Evolutionary conservation across 2,888 invertebrate species (phyloP), one percentile per base, ranked within the genome.

Genomic region (Leptinotarsa rubiginosa): DNA sequence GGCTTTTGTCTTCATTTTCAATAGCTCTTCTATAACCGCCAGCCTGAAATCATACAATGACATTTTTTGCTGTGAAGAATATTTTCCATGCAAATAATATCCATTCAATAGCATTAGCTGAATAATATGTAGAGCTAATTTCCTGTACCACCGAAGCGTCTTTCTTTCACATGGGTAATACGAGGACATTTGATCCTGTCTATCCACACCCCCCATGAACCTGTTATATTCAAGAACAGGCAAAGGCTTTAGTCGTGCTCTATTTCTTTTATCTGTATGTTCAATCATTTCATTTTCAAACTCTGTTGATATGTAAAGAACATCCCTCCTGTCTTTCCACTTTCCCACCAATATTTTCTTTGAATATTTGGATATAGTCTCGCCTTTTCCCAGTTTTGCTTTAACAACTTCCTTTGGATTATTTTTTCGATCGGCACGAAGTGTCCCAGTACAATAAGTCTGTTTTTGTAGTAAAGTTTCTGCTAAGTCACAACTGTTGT

Each of bases 331-430:
- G 47, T 69, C 54, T 20, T 20, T 54, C 54, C 18, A 52, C 18
- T 52, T 52, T 18, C n/a, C 10, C 52, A 52, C 52, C 52, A 52
- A 79, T 18, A 79, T 80, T 81, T 69, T 79, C 66, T 65, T 81
- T 77, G 18, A 74, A 50, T 20, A 79, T 81, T 41, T 87, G 87
- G 87, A 73, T 84, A 85, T 74, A 86, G 86, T 41, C 82, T 82
- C 15, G 77, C 59, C 59, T 25, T 59, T 22, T 59, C 25, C 12
- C 25, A 59, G 22, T 22, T 59, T 59, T 22, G 10, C 13, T 10
- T 47, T 18, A 18, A 59, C 7, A n/a, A 56, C 20, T 3, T 56
- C 52, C n/a, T 54, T 25, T 7, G 31, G 22, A 31, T n/a, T 15
- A 25, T 52, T 41, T 22, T 20, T 15, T 15, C 69, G 16, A 22